Evolutionary conservation across 2,888 invertebrate species (phyloP).

Genomic region (Scrobipalpa costella): DNA sequence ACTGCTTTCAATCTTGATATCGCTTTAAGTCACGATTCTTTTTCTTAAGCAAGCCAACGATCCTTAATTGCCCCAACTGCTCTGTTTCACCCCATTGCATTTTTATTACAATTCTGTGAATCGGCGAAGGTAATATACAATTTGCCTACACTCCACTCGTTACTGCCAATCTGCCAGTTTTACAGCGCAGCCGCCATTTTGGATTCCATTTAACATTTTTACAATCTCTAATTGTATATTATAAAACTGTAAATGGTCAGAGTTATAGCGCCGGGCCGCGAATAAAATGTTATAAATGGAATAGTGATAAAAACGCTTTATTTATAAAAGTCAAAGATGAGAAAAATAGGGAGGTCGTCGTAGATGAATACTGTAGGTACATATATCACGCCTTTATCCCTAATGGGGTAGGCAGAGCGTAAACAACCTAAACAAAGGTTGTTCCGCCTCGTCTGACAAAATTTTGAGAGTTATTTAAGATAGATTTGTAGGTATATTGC

Average conservation of each 20-base stretch:
- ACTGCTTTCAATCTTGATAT: no score
- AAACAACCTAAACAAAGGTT: no score
- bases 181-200: conserved; percentile 62
- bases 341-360: conserved; percentile 28
- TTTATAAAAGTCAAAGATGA: conserved; percentile 26
- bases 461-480: no score
- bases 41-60: background rate
- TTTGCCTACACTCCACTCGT: conserved; percentile 64
- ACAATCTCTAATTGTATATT: conserved; percentile 78
- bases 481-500: no score
- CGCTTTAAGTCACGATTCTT: background rate
- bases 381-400: no score
- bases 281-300: conserved; percentile 47
- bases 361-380: no score
- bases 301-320: conserved; percentile 39
- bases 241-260: conserved; percentile 65
- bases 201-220: conserved; percentile 75
- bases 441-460: no score
- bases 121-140: conserved; percentile 54
- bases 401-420: no score
- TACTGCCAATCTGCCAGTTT: conserved; percentile 44
- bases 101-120: conserved; percentile 64
- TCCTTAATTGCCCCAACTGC: background rate
- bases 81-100: background rate
- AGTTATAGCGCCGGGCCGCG: conserved; percentile 45